These are phyloP conservation scores for Botrylloides violaceus DNA, from an alignment of 23 tunicate genomes.

Conservation along the genomic window DNA sequence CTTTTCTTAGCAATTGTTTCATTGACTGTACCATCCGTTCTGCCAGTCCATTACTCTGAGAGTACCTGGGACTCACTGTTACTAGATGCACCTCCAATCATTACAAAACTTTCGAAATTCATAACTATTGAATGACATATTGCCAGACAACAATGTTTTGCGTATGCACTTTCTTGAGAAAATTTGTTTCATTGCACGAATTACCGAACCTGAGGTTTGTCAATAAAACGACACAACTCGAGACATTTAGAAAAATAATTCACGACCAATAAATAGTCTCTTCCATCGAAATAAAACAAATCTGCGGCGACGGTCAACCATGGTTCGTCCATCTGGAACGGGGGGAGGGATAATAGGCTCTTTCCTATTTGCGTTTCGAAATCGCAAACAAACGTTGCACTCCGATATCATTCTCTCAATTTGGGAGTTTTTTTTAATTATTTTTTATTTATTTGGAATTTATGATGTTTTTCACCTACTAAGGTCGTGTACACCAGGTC, in stretches of 20 bases:
- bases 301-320: conserved; percentile 28
- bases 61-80: conserved; percentile 28
- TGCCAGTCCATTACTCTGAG: conserved; percentile 26
- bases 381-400: conserved; percentile 20
- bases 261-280: conserved; percentile 30
- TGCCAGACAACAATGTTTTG: conserved; percentile 12
- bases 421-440: too few relatives aligned
- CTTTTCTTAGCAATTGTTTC: conserved; percentile 25
- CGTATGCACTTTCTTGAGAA: conserved; percentile 39
- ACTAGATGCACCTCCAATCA: conserved; percentile 16
- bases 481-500: too few relatives aligned
- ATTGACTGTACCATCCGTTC: conserved; percentile 27
- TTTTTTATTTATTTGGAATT: too few relatives aligned
- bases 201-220: too few relatives aligned
- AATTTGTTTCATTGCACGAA: conserved; percentile 9
- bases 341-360: conserved; percentile 38
- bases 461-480: too few relatives aligned
- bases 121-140: conserved; percentile 28
- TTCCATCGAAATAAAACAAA: conserved; percentile 29
- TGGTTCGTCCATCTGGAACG: conserved; percentile 25
- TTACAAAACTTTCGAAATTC: conserved; percentile 13
- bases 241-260: too few relatives aligned
- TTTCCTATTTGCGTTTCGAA: conserved; percentile 10
- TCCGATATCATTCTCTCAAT: conserved; percentile 17
- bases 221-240: too few relatives aligned